Conservation (phyloP, 2,113 vertebrate species). For the Syngnathoides biaculeatus region DNA sequence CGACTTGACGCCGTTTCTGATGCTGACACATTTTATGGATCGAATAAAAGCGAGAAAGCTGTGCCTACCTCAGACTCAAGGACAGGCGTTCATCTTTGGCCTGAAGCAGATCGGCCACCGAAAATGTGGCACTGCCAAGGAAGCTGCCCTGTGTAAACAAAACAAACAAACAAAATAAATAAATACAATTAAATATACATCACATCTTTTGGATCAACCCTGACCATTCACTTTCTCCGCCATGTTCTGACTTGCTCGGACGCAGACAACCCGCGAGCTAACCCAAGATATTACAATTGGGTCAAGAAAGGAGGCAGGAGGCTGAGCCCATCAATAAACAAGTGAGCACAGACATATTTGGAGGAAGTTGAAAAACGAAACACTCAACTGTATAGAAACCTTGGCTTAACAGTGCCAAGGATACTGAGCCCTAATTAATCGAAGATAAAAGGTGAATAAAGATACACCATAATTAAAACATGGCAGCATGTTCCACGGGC, state of each 20-base stretch:
- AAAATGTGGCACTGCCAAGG: slow-evolving; percentile 88
- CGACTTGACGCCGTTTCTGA: no score
- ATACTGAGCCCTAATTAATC: slow-evolving; percentile 45
- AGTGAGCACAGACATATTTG: slow-evolving; percentile 45
- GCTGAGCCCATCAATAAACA: slow-evolving; percentile 60
- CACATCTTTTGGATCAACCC: background rate
- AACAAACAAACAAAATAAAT: slow-evolving; percentile 29
- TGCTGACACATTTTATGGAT: background rate
- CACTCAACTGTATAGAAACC: background rate
- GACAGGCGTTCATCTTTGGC: slow-evolving; percentile 86
- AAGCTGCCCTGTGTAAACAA: slow-evolving; percentile 80
- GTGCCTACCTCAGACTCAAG: slow-evolving; percentile 85
- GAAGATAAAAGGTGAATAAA: slow-evolving; percentile 39
- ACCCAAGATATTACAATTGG: slow-evolving; percentile 61
- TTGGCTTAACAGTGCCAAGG: slow-evolving; percentile 27
- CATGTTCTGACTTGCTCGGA: slow-evolving; percentile 29
- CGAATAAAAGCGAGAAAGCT: background rate
- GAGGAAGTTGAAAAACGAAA: slow-evolving; percentile 17
- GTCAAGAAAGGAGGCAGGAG: slow-evolving; percentile 52
- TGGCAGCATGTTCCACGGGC: background rate
- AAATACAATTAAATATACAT: background rate
- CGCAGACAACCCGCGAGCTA: slow-evolving; percentile 49
- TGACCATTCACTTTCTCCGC: slow-evolving; percentile 6
- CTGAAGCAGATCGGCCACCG: slow-evolving; percentile 84
- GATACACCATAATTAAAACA: slow-evolving; percentile 33